phyloP scores from a whole-genome alignment of 2,888 invertebrate species.

The Trilocha varians region DNA sequence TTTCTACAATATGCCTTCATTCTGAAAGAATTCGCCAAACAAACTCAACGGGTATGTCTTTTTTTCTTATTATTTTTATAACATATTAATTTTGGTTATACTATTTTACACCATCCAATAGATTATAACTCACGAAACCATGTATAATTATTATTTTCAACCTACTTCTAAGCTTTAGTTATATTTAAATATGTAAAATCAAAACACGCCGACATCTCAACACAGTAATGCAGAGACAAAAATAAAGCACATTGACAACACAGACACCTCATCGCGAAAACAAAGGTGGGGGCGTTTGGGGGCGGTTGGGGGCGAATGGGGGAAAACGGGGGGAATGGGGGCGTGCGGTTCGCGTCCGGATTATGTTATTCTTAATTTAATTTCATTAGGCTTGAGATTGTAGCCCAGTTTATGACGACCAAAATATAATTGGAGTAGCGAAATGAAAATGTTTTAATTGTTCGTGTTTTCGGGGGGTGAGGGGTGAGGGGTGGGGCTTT shows the following conservation, averaged over 20 bases:
- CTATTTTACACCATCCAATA: too few relatives aligned
- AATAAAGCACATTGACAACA: slow-evolving; percentile 20
- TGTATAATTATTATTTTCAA: too few relatives aligned
- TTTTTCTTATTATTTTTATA: too few relatives aligned
- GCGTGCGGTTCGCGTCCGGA: slow-evolving; percentile 25
- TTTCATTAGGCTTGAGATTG: slow-evolving; percentile 63
- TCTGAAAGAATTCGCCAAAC: too few relatives aligned
- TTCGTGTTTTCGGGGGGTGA: neutral
- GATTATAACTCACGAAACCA: too few relatives aligned
- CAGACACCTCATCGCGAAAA: slow-evolving; percentile 44
- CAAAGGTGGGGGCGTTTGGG: slow-evolving; percentile 41
- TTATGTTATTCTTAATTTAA: slow-evolving; percentile 65
- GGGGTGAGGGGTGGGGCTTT: neutral
- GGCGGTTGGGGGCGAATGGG: slow-evolving; percentile 1
- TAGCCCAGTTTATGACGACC: too few relatives aligned
- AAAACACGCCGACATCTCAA: neutral
- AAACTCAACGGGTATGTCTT: too few relatives aligned
- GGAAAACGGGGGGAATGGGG: slow-evolving; percentile 6
- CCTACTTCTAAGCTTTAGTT: neutral
- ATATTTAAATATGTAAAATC: neutral
- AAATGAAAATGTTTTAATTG: too few relatives aligned
- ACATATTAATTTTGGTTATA: too few relatives aligned
- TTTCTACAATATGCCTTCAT: too few relatives aligned
- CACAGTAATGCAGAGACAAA: neutral
- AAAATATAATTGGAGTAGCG: too few relatives aligned